Conservation (phyloP, 1,140 invertebrate species). For the Centruroides vittatus region DNA sequence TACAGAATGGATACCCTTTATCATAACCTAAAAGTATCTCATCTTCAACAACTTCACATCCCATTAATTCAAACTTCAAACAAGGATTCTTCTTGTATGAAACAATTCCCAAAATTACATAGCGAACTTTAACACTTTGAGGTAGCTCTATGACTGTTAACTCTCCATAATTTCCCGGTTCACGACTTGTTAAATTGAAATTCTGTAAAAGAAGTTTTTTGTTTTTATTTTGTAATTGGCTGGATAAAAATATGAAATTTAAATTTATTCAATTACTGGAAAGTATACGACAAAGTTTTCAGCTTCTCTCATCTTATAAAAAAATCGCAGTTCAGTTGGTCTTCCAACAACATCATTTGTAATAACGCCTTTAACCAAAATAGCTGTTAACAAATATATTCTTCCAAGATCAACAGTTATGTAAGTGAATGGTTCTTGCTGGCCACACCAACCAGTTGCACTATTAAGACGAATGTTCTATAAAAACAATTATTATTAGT, state of each 20-base stretch:
- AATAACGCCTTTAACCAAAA: conserved; percentile 73
- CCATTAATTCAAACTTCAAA: conserved; percentile 89
- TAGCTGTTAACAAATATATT: conserved; percentile 66
- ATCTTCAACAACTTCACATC: conserved; percentile 61
- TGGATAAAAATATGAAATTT: background rate
- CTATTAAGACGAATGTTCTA: conserved; percentile 82
- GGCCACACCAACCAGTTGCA: conserved; percentile 81
- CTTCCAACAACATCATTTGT: conserved; percentile 87
- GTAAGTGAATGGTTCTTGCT: conserved; percentile 82
- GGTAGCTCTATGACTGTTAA: conserved; percentile 88
- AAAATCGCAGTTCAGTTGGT: conserved; percentile 88
- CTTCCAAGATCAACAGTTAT: conserved; percentile 85
- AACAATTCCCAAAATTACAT: conserved; percentile 81
- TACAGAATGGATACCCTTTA: conserved; percentile 83
- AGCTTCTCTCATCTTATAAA: conserved; percentile 84
- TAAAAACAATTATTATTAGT: conserved; percentile 25
- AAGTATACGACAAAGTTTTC: conserved; percentile 94
- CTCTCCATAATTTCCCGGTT: conserved; percentile 79
- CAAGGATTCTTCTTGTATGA: conserved; percentile 94
- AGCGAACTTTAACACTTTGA: conserved; percentile 79
- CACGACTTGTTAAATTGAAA: conserved; percentile 81
- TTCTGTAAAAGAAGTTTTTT: conserved; percentile 33
- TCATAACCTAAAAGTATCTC: conserved; percentile 77
- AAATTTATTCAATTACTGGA: conserved; percentile 34
- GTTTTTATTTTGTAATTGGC: background rate